phyloP scores from a whole-genome alignment of 2,888 invertebrate genomes.

The Oligia strigilis region DNA sequence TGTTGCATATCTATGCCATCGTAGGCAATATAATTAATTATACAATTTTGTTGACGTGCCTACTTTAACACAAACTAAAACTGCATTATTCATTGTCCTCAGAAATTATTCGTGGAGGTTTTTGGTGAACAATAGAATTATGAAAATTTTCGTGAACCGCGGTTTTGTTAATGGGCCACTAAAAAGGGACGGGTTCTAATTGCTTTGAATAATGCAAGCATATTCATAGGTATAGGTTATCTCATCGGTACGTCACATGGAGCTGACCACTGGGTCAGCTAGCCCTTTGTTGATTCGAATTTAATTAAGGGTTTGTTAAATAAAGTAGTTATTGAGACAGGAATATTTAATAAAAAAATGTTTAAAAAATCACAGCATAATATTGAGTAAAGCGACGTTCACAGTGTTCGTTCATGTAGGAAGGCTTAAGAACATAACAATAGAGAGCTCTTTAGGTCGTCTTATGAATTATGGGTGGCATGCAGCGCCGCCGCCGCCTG shows the following conservation, averaged over 20 bases:
- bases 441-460: constrained; percentile 71
- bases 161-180: constrained; percentile 76
- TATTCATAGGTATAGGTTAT: constrained; percentile 62
- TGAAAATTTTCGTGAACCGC: constrained; percentile 74
- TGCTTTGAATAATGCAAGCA: constrained; percentile 81
- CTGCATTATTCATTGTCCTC: constrained; percentile 48
- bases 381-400: not conserved
- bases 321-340: constrained; percentile 39
- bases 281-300: constrained; percentile 58
- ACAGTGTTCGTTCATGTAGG: constrained; percentile 4
- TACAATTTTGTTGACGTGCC: constrained; percentile 29
- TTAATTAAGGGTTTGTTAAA: constrained; percentile 55
- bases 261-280: constrained; percentile 63
- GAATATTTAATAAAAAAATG: constrained; percentile 17
- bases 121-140: constrained; percentile 76
- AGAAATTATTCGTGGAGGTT: constrained; percentile 57
- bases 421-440: constrained; percentile 43
- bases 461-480: constrained; percentile 81
- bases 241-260: constrained; percentile 72
- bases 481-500: constrained; percentile 57
- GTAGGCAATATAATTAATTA: constrained; percentile 17
- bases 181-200: constrained; percentile 82
- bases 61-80: constrained; percentile 40
- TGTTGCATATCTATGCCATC: constrained; percentile 20
- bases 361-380: not conserved